These are phyloP conservation scores for Peromyscus melanophrys DNA, from an alignment of 2,797 vertebrate genomes.

Conservation along the genomic window DNA sequence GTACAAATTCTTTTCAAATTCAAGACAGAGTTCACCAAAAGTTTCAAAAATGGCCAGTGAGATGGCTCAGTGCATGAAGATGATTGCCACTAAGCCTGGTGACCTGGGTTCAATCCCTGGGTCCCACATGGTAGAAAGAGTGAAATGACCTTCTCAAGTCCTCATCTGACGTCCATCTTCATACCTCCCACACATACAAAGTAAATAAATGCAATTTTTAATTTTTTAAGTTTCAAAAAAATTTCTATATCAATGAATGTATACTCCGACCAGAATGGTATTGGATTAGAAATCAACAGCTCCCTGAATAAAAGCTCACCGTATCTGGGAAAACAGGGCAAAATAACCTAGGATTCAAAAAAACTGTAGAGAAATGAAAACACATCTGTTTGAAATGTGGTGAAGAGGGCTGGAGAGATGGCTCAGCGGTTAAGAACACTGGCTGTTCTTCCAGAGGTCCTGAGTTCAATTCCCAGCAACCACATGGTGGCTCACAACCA, in stretches of 20 bases:
- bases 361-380: slow-evolving; percentile 2
- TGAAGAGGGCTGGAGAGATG: no score
- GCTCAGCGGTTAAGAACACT: no score
- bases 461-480: no score
- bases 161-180: neutral
- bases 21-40: neutral
- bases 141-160: neutral
- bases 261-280: neutral
- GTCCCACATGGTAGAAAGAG: neutral
- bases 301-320: neutral
- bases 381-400: neutral
- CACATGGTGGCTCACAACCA: no score
- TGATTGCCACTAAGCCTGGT: neutral
- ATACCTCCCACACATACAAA: no score
- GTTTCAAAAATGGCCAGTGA: neutral
- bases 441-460: no score
- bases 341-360: neutral
- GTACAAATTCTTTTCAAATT: neutral
- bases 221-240: neutral
- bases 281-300: neutral
- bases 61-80: neutral
- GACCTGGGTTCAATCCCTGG: neutral
- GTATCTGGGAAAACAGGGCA: neutral
- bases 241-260: neutral
- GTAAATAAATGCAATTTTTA: neutral